Conservation (phyloP, 2,113 vertebrate species). For the Ictidomys tridecemlineatus region DNA sequence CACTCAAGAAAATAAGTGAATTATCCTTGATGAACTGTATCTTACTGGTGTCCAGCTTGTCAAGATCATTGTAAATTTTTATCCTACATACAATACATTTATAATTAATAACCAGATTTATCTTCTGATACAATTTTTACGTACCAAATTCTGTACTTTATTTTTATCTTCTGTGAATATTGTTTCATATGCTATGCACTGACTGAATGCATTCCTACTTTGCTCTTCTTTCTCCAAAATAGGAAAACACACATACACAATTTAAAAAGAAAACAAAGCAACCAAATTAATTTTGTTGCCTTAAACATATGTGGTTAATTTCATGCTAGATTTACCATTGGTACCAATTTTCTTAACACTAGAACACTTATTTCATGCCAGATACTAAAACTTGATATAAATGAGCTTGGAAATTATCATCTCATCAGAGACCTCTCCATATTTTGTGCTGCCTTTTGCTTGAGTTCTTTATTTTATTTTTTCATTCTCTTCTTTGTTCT, state of each 20-base stretch:
- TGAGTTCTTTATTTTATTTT: not conserved
- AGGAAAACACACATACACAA: not conserved
- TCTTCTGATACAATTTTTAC: not conserved
- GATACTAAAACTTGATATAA: not conserved
- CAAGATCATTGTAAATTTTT: not conserved
- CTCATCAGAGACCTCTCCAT: not conserved
- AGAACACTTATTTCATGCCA: not conserved
- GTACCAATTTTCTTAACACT: not conserved
- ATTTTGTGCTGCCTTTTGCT: not conserved
- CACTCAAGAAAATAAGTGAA: not conserved
- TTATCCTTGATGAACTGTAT: not conserved
- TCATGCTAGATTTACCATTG: not conserved
- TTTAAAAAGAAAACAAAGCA: not conserved
- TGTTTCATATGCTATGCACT: not conserved
- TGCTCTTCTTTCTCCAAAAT: not conserved
- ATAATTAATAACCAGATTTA: slow-evolving; percentile 10
- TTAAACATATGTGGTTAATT: not conserved
- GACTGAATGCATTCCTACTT: not conserved
- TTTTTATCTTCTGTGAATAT: not conserved
- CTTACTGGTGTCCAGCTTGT: not conserved
- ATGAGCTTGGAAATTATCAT: not conserved
- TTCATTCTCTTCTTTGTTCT: not conserved
- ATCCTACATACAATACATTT: not conserved
- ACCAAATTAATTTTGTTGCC: not conserved
- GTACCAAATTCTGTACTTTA: not conserved